Conservation (phyloP, 1,140 invertebrate species). For the Aphelinus certus region DNA sequence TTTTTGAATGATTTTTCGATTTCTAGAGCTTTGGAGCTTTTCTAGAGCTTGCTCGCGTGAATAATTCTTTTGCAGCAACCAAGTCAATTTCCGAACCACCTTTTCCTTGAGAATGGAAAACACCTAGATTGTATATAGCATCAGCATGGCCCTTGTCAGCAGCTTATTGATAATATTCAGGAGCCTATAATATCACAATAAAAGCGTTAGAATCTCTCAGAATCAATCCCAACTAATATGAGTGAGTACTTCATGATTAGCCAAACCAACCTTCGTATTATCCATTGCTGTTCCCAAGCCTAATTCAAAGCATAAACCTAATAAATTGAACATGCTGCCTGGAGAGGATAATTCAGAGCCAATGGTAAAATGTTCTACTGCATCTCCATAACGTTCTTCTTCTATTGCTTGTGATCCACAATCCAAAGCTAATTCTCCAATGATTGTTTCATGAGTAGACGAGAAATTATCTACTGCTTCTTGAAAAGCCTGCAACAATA, state of each 20-base stretch:
- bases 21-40: slow-evolving; percentile 65
- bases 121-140: slow-evolving; percentile 72
- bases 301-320: slow-evolving; percentile 71
- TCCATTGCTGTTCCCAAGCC: slow-evolving; percentile 70
- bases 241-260: slow-evolving; percentile 8
- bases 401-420: slow-evolving; percentile 58
- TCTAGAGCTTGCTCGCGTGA: slow-evolving; percentile 68
- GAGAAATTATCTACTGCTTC: slow-evolving; percentile 51
- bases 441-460: slow-evolving; percentile 46
- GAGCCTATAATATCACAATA: slow-evolving; percentile 69
- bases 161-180: slow-evolving; percentile 69
- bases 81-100: slow-evolving; percentile 66
- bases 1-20: too few species aligned
- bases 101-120: slow-evolving; percentile 72
- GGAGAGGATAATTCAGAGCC: slow-evolving; percentile 68
- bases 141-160: slow-evolving; percentile 69
- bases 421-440: slow-evolving; percentile 59
- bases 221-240: slow-evolving; percentile 8
- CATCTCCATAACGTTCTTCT: slow-evolving; percentile 56
- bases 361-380: slow-evolving; percentile 61
- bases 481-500: slow-evolving; percentile 48
- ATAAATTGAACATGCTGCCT: slow-evolving; percentile 71
- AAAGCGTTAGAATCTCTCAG: too few species aligned
- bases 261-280: slow-evolving; percentile 66
- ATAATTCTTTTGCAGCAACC: slow-evolving; percentile 63